These are phyloP conservation scores for Parascotia fuliginaria DNA, from an alignment of 2,888 invertebrate genomes.

Conservation along the genomic window DNA sequence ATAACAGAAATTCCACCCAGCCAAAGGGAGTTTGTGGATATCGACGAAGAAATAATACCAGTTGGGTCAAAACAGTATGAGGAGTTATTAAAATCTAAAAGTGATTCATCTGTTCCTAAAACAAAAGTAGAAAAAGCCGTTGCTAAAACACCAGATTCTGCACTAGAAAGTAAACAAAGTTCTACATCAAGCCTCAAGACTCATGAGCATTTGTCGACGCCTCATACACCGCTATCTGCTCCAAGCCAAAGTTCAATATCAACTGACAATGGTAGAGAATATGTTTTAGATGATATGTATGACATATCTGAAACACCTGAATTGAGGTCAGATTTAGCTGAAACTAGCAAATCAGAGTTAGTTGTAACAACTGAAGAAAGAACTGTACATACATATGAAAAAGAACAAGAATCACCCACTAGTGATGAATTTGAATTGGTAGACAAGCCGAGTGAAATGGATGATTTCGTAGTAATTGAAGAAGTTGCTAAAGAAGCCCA, in stretches of 20 bases:
- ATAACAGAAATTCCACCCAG: slow-evolving; percentile 75
- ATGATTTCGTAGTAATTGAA: slow-evolving; percentile 95
- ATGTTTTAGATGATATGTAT: slow-evolving; percentile 86
- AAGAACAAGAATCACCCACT: slow-evolving; percentile 90
- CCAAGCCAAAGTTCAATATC: slow-evolving; percentile 88
- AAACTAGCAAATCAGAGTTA: slow-evolving; percentile 85
- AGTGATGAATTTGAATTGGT: slow-evolving; percentile 95
- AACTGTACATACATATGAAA: slow-evolving; percentile 79
- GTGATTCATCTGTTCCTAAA: slow-evolving; percentile 82
- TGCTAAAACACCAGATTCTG: slow-evolving; percentile 73
- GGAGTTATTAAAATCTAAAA: slow-evolving; percentile 80
- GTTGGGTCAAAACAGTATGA: slow-evolving; percentile 76
- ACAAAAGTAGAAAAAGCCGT: slow-evolving; percentile 74
- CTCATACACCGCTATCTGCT: slow-evolving; percentile 86
- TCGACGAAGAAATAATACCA: slow-evolving; percentile 77
- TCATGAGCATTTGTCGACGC: slow-evolving; percentile 81
- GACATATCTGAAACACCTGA: slow-evolving; percentile 86
- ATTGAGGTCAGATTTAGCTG: slow-evolving; percentile 79
- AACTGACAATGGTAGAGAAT: slow-evolving; percentile 88
- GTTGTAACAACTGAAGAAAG: slow-evolving; percentile 87
- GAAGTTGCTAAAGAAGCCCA: slow-evolving; percentile 95
- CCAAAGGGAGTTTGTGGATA: slow-evolving; percentile 81
- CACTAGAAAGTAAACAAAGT: slow-evolving; percentile 84
- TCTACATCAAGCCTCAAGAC: slow-evolving; percentile 86
- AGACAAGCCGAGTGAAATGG: slow-evolving; percentile 94